A percentile compares a stretch with the other conserved stretches of the same genome.
These are phyloP conservation scores for Patiria pectinifera DNA, from an alignment of 53 echinoderm and acorn worm genomes.

Conservation along the genomic window DNA sequence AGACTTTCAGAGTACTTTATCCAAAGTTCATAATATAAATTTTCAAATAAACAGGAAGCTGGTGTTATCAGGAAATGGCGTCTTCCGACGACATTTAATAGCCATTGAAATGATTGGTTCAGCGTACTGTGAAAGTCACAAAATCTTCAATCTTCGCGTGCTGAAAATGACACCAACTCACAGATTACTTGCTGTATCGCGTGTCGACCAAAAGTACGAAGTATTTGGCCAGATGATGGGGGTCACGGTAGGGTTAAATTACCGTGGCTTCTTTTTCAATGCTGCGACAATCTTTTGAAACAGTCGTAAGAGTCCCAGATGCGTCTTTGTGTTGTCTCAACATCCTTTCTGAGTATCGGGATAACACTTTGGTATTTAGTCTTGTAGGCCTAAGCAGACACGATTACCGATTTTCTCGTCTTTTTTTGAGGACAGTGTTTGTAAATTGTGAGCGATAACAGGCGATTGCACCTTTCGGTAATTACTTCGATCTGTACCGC, in stretches of 20 bases:
- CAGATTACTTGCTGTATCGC: not conserved
- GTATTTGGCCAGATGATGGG: not conserved
- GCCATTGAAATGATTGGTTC: not conserved
- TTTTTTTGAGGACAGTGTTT: not conserved
- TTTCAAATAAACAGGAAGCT: not conserved
- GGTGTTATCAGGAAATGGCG: no score
- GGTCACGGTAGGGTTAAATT: not conserved
- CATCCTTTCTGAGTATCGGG: not conserved
- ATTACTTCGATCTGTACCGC: not conserved
- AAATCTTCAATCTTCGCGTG: not conserved
- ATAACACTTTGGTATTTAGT: not conserved
- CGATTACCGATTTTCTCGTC: not conserved
- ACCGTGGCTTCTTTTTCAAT: not conserved
- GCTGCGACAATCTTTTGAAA: not conserved
- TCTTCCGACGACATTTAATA: not conserved
- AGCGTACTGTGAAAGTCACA: not conserved
- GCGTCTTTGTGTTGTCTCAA: not conserved
- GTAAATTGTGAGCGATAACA: not conserved
- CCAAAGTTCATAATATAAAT: not conserved
- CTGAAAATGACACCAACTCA: not conserved
- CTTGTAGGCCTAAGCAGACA: not conserved
- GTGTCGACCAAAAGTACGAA: not conserved
- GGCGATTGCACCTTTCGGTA: not conserved
- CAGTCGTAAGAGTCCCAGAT: not conserved
- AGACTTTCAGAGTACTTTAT: not conserved